Base-by-base conservation (phyloP, 53 echinoderm and acorn worm genomes). In the Temnopleurus reevesii region DNA sequence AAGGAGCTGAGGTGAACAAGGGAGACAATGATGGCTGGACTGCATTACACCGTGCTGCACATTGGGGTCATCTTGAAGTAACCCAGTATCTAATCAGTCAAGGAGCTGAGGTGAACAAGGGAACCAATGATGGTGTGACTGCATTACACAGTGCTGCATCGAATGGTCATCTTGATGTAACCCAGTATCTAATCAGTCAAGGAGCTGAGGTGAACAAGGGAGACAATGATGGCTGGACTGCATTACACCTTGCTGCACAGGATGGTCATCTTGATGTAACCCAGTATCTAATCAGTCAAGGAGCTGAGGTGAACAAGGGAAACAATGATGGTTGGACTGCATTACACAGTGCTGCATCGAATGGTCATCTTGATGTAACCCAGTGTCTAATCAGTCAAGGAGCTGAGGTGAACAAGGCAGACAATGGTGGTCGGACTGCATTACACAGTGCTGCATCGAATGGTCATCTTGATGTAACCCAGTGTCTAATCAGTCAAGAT, bases 1-100 rank as follows among this genome's bases (percentile, higher is more conserved):
- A 64, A 64, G 64, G 64, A 64, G 64, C 64, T 64, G 64, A 29
- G 34, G 64, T 64, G 64, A 31, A 64, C 18, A 64, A 31, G 33
- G 64, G 64, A 34, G 17, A 33, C 15, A 64, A 33, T 15, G 64
- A 64, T 34, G 64, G 64, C 17, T 0, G 64, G 64, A 64, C 64
- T 64, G 64, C 64, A 64, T 64, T 64, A 64, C 64, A 34, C 34
- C 2, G 12, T 64, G 64, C 64, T 64, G 0, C 64, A 15, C 13
- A 34, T n/a, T n/a, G n/a, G n/a, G 55, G 55, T 12, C 18, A 64
- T 8, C 28, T 64, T 12, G 64, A 23, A 5, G 59, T 19, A 59
- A 27, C 27, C 24, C 18, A 59, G n/a, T 59, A 19, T 59, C 59
- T 59, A 2, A 21, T 1, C n/a, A 24, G 3, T 64, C 26, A 64